Conservation (phyloP, 1,140 invertebrate genomes). For the Pogonus chalceus region DNA sequence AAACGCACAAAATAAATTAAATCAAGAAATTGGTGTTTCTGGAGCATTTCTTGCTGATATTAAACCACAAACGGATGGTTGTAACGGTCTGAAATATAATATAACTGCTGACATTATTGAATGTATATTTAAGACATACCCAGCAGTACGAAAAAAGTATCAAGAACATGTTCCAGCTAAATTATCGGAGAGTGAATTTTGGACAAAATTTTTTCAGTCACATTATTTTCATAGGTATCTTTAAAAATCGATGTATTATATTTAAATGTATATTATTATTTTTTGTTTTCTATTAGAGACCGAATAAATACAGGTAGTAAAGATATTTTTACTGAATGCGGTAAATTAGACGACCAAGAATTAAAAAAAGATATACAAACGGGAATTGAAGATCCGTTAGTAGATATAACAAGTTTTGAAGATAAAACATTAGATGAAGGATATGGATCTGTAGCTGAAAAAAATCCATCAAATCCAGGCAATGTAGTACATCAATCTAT, state of each 20-base stretch:
- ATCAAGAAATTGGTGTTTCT: constrained; percentile 83
- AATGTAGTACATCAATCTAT: constrained; percentile 82
- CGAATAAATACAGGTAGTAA: constrained; percentile 78
- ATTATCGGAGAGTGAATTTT: constrained; percentile 94
- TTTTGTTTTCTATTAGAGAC: constrained; percentile 49
- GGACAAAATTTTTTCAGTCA: constrained; percentile 99
- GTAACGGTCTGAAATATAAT: constrained; percentile 95
- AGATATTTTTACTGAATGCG: constrained; percentile 94
- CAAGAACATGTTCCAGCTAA: constrained; percentile 91
- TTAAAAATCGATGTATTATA: constrained; percentile 7
- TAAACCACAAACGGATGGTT: constrained; percentile 93
- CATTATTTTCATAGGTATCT: constrained; percentile 90
- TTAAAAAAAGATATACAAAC: constrained; percentile 68
- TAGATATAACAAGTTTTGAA: constrained; percentile 71
- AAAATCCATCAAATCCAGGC: constrained; percentile 46
- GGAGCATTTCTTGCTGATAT: constrained; percentile 86
- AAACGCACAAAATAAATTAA: constrained; percentile 55
- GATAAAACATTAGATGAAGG: constrained; percentile 63
- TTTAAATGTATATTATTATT: constrained; percentile 5
- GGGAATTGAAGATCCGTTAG: constrained; percentile 65
- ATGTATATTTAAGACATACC: constrained; percentile 98
- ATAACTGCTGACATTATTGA: constrained; percentile 94
- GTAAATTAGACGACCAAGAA: constrained; percentile 87
- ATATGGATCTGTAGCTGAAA: constrained; percentile 48
- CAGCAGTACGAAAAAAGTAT: constrained; percentile 95